A percentile compares a stretch with the other conserved stretches of the same genome.
phyloP scores from a whole-genome alignment of 1,140 invertebrate genomes.

The Sminthurides bifidus region DNA sequence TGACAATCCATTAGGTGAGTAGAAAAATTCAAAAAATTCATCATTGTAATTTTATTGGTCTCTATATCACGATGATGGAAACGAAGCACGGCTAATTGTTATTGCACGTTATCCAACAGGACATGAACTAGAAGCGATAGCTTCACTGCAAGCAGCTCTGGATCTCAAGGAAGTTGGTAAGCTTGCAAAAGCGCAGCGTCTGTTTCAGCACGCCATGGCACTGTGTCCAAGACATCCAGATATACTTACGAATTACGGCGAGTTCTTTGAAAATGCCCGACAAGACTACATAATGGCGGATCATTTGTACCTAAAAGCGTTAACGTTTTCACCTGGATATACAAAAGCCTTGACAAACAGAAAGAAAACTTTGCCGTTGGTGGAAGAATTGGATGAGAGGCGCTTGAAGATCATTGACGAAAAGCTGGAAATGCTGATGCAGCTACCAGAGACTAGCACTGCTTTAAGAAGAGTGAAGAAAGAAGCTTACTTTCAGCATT shows the following conservation, averaged over 20 bases:
- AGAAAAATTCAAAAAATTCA: neutral
- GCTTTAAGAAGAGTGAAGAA: constrained; percentile 79
- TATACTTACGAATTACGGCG: constrained; percentile 81
- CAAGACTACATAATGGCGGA: constrained; percentile 81
- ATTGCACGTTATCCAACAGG: constrained; percentile 4
- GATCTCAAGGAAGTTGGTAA: constrained; percentile 22
- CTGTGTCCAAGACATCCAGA: constrained; percentile 82
- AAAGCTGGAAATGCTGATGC: constrained; percentile 67
- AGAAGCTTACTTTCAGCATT: constrained; percentile 88
- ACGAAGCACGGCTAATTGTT: neutral
- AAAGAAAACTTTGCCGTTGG: constrained; percentile 69
- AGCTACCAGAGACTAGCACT: constrained; percentile 63
- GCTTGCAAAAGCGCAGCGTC: constrained; percentile 14
- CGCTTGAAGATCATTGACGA: constrained; percentile 69
- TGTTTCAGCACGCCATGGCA: constrained; percentile 49
- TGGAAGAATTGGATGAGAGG: constrained; percentile 76
- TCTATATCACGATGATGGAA: neutral
- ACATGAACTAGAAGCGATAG: constrained; percentile 43
- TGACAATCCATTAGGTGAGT: constrained; percentile 26
- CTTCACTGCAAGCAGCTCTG: constrained; percentile 11
- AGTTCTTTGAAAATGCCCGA: constrained; percentile 77
- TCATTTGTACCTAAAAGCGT: constrained; percentile 69
- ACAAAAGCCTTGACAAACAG: constrained; percentile 64
- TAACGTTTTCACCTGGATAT: constrained; percentile 71
- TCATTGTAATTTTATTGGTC: constrained; percentile 1